Base-by-base conservation (phyloP, 2,797 vertebrate genomes). In the Calcarius lapponicus region DNA sequence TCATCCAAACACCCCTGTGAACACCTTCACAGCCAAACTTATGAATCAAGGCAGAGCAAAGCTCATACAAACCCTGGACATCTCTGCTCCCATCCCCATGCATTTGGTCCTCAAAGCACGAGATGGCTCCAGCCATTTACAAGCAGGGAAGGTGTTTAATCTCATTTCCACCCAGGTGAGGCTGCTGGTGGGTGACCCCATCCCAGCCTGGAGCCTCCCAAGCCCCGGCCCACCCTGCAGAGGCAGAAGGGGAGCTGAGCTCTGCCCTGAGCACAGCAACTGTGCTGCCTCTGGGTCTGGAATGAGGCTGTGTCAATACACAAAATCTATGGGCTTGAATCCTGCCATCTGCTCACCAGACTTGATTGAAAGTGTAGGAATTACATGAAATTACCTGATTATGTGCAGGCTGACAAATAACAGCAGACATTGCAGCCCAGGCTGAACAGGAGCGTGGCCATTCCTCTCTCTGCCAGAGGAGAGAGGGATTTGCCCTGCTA, bases 311-410 rank as follows among this genome's bases (percentile, higher is more conserved):
- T 57, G 57, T 48, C 90, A 95, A 71, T 54, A 34, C 67, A 94
- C 56, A 92, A 64, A 88, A 87, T 40, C 90, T 45, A 78, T 3
- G 0, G 83, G 71, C 86, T 90, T 56, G 34, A 80, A 36, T 88
- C 81, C 74, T 93, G 80, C 93, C 96, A 92, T 94, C 95, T 96
- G 95, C 91, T 95, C 83, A 47, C 70, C 73, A 86, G 88, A 20
- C 91, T 91, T 94, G 94, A 93, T 90, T 92, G 94, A 88, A 92
- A 95, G 88, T 57, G 53, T 60, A 93, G 86, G 88, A 95, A 96
- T 96, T 85, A 94, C 83, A 85, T 56, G 58, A 95, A 96, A 96
- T 96, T 94, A 95, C 91, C 92, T 92, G 96, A 95, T 95, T 96
- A 90, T 43, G 28, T 71, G 67, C 92, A 88, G 76, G 57, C 76